These are phyloP conservation scores for Melanophora roralis DNA, from an alignment of 2,888 invertebrate species.

Conservation along the genomic window DNA sequence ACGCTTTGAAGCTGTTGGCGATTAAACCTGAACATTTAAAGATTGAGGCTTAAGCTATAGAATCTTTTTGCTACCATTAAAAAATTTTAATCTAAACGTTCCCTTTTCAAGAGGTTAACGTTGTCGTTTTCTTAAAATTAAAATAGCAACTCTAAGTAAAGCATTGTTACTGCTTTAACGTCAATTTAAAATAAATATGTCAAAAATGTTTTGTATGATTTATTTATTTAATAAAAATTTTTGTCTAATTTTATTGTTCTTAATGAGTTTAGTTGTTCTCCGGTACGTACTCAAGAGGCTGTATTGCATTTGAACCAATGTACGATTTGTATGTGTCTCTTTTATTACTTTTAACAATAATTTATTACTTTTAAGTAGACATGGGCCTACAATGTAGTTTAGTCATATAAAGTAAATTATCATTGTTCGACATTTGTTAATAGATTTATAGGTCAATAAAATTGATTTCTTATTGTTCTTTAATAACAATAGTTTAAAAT, in stretches of 20 bases:
- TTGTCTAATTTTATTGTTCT: not conserved
- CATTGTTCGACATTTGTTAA: slow-evolving; percentile 49
- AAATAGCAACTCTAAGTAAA: too few relatives aligned
- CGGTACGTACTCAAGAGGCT: not conserved
- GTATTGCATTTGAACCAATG: not conserved
- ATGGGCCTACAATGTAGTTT: slow-evolving; percentile 8
- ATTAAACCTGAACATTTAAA: too few relatives aligned
- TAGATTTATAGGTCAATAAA: slow-evolving; percentile 62
- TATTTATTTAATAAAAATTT: slow-evolving; percentile 15
- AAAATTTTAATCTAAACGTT: too few relatives aligned
- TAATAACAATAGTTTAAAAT: not conserved
- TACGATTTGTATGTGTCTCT: not conserved
- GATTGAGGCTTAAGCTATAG: too few relatives aligned
- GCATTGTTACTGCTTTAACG: too few relatives aligned
- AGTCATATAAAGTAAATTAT: not conserved
- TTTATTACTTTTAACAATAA: slow-evolving; percentile 26
- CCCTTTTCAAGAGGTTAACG: too few relatives aligned
- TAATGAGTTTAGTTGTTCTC: not conserved
- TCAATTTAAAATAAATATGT: slow-evolving; percentile 20
- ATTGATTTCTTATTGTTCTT: slow-evolving; percentile 58
- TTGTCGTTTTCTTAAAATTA: too few relatives aligned
- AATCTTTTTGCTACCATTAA: too few relatives aligned
- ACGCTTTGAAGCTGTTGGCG: too few relatives aligned
- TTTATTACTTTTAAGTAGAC: slow-evolving; percentile 53
- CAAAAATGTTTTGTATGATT: slow-evolving; percentile 43